Conservation (phyloP, 30 jellyfish, hydroid and myxozoan species). For the Hydra vulgaris region DNA sequence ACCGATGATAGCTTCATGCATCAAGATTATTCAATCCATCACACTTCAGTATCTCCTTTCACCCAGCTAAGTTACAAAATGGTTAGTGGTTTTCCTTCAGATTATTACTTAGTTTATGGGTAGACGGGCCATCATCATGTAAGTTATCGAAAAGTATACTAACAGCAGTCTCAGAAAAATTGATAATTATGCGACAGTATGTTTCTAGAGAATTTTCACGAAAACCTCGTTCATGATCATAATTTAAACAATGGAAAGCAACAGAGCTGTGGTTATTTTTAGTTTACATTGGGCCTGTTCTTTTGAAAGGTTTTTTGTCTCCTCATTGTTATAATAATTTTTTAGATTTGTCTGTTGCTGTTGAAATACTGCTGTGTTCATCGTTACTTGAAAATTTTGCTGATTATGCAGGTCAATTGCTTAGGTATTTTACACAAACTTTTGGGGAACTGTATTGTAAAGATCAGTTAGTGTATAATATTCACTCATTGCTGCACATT, state of each 20-base stretch:
- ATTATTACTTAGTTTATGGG: neutral
- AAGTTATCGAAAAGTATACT: slow-evolving; percentile 11
- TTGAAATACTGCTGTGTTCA: neutral
- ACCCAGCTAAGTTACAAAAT: neutral
- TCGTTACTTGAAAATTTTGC: neutral
- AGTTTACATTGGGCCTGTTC: slow-evolving; percentile 31
- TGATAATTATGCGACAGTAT: slow-evolving; percentile 4
- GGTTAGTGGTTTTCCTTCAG: neutral
- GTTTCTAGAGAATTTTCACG: slow-evolving; percentile 28
- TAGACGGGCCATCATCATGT: slow-evolving; percentile 21
- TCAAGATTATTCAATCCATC: neutral
- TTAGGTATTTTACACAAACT: neutral
- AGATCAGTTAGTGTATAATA: too few species aligned
- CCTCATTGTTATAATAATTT: neutral
- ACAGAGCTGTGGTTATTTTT: slow-evolving; percentile 38
- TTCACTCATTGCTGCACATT: neutral
- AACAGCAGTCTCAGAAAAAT: slow-evolving; percentile 9
- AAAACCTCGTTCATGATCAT: slow-evolving; percentile 27
- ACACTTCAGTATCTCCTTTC: neutral
- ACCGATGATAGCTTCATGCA: neutral
- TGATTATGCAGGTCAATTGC: neutral
- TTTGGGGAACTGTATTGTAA: neutral
- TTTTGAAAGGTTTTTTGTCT: slow-evolving; percentile 14
- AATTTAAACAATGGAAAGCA: slow-evolving; percentile 36
- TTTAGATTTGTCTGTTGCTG: neutral